Base-by-base conservation (phyloP, 2,888 invertebrate species). In the Axea sp. region DNA sequence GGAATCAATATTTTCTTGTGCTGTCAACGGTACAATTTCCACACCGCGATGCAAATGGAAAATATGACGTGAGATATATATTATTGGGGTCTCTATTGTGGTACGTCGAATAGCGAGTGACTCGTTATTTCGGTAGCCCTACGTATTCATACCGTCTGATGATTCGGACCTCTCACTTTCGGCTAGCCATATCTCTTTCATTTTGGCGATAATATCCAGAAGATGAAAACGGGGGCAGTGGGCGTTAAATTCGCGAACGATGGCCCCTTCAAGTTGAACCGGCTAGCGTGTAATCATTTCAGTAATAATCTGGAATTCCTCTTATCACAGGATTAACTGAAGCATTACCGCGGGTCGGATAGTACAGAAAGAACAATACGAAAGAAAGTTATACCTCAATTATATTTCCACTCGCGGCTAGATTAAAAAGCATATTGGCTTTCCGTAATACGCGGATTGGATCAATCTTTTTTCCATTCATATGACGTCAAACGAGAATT, bases 41-140 rank as follows among this genome's bases (percentile, higher is more conserved):
- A 71, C 28, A 22, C 60, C 62, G 59, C 67, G 67, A 75, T 74
- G 65, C 47, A 60, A 67, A 75, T 72, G 69, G 60, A 65, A 75
- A 75, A 65, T 64, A 60, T 33, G 31, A 64, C 43, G 43, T 33
- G 64, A 68, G 62, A 74, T 77, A 81, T 81, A 78, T 81, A 81
- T 82, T 19, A 19, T 80, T 71, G 73, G 78, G 78, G 75, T 77
- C 72, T 72, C 57, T 26, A 75, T 76, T 75, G 75, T 72, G 59
- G 55, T 28, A 77, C 78, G 77, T 74, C 76, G 80, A 78, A 74
- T 76, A 55, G 78, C 76, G 78, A 82, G 81, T 84, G 84, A 85
- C 82, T 86, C 84, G 84, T 86, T 84, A 85, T 86, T 86, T 84
- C 78, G 77, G 67, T 45, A 55, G 62, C 47, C 59, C 60, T 69